Evolutionary conservation across 2,888 invertebrate species (phyloP).

Genomic region (Disparrhopalites patrizii): DNA sequence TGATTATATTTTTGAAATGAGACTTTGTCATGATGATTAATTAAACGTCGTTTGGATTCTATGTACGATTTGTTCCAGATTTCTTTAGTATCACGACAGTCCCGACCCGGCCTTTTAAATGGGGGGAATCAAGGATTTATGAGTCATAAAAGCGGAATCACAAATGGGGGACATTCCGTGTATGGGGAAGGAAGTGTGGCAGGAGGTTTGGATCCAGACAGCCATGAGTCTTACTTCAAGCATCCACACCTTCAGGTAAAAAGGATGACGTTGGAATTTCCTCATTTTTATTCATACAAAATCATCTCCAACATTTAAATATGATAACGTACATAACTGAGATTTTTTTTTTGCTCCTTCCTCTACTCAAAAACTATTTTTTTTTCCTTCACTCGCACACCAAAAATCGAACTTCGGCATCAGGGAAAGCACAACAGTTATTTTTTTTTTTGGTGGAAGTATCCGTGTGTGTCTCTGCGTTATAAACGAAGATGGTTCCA

Average conservation of each 20-base stretch:
- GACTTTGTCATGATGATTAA: neutral
- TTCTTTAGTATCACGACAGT: slow-evolving; percentile 37
- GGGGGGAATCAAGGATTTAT: slow-evolving; percentile 1
- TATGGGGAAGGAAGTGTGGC: slow-evolving; percentile 17
- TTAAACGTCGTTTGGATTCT: no score
- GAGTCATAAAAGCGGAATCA: slow-evolving; percentile 14
- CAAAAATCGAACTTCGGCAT: no score
- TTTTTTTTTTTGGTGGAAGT: neutral
- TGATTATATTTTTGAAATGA: no score
- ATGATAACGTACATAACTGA: neutral
- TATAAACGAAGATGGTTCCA: no score
- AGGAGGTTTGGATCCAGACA: slow-evolving; percentile 6
- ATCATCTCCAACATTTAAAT: no score
- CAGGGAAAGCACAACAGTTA: no score
- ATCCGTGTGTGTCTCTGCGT: no score
- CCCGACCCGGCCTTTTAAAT: slow-evolving; percentile 21
- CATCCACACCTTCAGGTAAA: slow-evolving; percentile 53
- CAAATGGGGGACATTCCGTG: slow-evolving; percentile 14
- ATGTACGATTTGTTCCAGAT: slow-evolving; percentile 1
- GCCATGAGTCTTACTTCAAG: slow-evolving; percentile 44
- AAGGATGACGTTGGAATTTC: no score
- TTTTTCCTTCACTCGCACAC: no score
- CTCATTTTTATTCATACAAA: neutral
- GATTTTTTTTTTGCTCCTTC: neutral
- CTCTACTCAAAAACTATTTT: neutral